Evolutionary conservation across 2,888 invertebrate species (phyloP).

Genomic region (Synanthedon vespiformis): DNA sequence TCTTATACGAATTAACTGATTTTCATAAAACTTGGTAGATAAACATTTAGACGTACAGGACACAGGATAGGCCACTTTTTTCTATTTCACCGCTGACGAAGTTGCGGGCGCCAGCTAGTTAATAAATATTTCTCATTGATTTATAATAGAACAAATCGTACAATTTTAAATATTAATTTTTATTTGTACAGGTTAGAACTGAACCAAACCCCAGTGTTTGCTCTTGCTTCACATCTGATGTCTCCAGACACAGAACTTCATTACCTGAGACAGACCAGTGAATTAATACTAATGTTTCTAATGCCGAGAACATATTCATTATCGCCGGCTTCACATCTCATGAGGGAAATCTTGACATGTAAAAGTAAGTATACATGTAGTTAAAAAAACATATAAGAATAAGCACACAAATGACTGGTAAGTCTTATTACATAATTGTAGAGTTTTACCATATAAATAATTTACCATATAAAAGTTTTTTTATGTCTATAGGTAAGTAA

Average conservation of each 20-base stretch:
- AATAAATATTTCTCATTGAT: too few relatives aligned
- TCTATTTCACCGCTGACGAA: too few relatives aligned
- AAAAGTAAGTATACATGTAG: slow-evolving; percentile 81
- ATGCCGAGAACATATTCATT: slow-evolving; percentile 85
- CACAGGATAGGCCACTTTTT: too few relatives aligned
- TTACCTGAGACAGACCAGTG: slow-evolving; percentile 84
- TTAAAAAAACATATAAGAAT: neutral
- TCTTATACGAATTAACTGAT: too few relatives aligned
- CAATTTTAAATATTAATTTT: too few relatives aligned
- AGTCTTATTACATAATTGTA: neutral
- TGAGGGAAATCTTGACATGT: slow-evolving; percentile 86
- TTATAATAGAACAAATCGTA: too few relatives aligned
- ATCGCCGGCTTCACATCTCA: slow-evolving; percentile 81
- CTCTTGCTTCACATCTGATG: slow-evolving; percentile 79
- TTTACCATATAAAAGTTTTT: too few relatives aligned
- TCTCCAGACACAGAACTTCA: slow-evolving; percentile 81
- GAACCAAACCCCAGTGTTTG: slow-evolving; percentile 76
- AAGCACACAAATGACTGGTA: too few relatives aligned
- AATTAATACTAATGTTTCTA: slow-evolving; percentile 83
- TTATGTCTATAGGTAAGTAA: too few relatives aligned
- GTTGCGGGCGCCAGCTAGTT: too few relatives aligned
- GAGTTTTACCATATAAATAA: neutral
- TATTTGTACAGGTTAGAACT: slow-evolving; percentile 67
- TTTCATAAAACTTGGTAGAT: too few relatives aligned
- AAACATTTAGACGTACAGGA: too few relatives aligned